Base-by-base conservation (phyloP, 2,797 vertebrate species). In the Manis pentadactyla region DNA sequence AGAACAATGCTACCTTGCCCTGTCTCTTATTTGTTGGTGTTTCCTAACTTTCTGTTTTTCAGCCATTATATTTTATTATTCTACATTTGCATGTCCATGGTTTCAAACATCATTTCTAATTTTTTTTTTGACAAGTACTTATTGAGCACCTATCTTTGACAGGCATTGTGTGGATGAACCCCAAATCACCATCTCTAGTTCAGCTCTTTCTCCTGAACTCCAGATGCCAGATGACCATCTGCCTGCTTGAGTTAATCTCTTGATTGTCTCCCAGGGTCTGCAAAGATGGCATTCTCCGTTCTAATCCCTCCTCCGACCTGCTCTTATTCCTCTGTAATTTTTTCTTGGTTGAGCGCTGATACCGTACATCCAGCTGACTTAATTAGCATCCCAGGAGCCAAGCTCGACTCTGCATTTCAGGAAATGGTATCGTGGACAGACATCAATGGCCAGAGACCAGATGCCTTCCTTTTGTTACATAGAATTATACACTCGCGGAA, bases 41-140 rank as follows among this genome's bases (percentile, higher is more conserved):
- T 93, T 82, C 63, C 29, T 84, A 90, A 53, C 31, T 53, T 93
- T 91, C 39, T 84, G 13, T 87, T 93, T 46, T 84, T 53, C 17
- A 63, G 69, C 31, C 55, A 34, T 78, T 74, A 9, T 21, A 74
- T 49, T 14, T 63, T n/a, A 46, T n/a, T 81, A 19, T 82, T 74
- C 3, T 59, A 4, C 12, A 42, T 0, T 37, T 69, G 46, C 17
- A 51, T 73, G 27, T 27, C 18, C 6, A n/a, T 64, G 37, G 25
- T 78, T 89, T 87, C 61, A 57, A n/a, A 1, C 4, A 12, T 42
- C 4, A 63, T 68, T 71, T 86, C 46, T 64, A 81, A 42, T 5
- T 12, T 68, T 57, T 87, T 25, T 64, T 51, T 55, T 51, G 69
- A 29, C 42, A 83, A 84, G 51, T 51, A 77, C 75, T 93, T 83